A percentile compares a stretch with the other conserved stretches of the same genome.
Conservation (phyloP, 2,888 invertebrate species). For the Pogonocherus hispidulus region DNA sequence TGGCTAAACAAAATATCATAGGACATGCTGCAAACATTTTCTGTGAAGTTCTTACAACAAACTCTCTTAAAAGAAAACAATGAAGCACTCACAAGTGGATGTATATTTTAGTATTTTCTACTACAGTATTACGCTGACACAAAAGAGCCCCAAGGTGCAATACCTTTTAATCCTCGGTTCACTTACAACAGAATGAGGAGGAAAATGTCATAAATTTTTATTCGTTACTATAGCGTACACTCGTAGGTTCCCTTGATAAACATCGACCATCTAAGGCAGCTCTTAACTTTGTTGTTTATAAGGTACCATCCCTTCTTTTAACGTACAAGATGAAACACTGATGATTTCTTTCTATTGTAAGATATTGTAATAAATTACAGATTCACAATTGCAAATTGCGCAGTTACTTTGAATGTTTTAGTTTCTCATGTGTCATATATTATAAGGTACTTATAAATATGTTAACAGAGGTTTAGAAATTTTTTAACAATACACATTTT, state of each 20-base stretch:
- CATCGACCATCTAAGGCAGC: not conserved
- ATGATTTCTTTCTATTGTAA: too few species aligned
- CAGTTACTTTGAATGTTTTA: too few species aligned
- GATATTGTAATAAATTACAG: too few species aligned
- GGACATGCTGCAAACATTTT: too few species aligned
- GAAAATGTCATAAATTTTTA: conserved; percentile 27
- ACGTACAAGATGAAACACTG: too few species aligned
- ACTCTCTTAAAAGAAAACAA: not conserved
- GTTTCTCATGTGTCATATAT: too few species aligned
- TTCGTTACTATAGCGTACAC: conserved; percentile 7
- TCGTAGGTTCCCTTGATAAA: conserved; percentile 21
- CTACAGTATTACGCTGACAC: conserved; percentile 13
- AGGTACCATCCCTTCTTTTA: not conserved
- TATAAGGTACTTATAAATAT: too few species aligned
- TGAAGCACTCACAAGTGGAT: conserved; percentile 1
- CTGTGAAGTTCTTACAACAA: too few species aligned
- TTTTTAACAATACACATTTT: too few species aligned
- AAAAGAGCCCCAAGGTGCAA: conserved; percentile 14
- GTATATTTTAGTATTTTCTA: conserved; percentile 14
- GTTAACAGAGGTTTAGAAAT: too few species aligned
- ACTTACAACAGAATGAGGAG: conserved; percentile 8
- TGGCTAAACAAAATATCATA: too few species aligned
- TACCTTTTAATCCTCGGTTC: conserved; percentile 15
- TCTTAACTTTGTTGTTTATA: not conserved
- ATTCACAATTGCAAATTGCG: too few species aligned